Percentiles rank a stretch among this genome's conserved stretches.
These are phyloP conservation scores for Microtus obscurus DNA, from an alignment of 2,797 vertebrate genomes.

Conservation along the genomic window DNA sequence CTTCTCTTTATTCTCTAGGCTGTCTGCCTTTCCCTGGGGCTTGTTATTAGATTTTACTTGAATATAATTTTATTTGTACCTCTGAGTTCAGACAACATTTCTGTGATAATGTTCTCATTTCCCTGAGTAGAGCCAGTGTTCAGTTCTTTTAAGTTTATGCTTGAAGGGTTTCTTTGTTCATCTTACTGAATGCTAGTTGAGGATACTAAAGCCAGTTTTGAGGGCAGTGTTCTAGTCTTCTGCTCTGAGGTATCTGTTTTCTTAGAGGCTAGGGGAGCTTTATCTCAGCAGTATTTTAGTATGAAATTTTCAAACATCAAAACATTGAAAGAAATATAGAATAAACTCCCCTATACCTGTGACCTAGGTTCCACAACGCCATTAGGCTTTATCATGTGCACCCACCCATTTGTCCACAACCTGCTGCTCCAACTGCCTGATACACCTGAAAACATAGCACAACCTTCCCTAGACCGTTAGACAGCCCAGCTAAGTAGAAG, in stretches of 20 bases:
- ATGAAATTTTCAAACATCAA: neutral
- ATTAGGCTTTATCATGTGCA: neutral
- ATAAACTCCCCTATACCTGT: neutral
- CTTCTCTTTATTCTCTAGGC: neutral
- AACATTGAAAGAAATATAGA: neutral
- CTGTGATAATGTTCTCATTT: neutral
- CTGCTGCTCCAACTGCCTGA: neutral
- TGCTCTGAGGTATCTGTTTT: neutral
- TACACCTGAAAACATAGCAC: neutral
- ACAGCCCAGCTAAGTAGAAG: neutral
- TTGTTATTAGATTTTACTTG: neutral
- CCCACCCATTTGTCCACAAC: too few species aligned
- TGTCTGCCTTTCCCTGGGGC: neutral
- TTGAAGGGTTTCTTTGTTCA: neutral
- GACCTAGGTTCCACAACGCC: neutral
- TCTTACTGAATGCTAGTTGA: neutral
- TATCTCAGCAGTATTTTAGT: conserved; percentile 8
- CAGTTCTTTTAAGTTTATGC: neutral
- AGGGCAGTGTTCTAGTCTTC: neutral
- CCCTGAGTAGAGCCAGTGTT: neutral
- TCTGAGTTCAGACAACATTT: neutral
- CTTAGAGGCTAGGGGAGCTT: neutral
- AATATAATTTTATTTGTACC: neutral
- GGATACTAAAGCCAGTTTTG: neutral
- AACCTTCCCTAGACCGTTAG: neutral